Conservation (phyloP, 2,888 invertebrate genomes). For the Sinotaia quadrata region DNA sequence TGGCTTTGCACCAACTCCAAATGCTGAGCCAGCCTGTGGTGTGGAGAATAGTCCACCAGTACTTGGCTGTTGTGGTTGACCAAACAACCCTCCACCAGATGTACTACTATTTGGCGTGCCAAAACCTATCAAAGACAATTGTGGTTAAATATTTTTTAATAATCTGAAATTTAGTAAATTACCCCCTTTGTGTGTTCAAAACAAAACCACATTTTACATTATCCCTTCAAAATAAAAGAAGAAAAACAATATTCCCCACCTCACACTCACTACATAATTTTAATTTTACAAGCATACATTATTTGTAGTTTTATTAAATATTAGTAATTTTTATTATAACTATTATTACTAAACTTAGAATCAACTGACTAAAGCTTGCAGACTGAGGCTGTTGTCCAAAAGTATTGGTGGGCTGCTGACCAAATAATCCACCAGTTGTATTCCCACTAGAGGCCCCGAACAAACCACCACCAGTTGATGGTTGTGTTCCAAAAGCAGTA, state of each 20-base stretch:
- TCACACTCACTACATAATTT: neutral
- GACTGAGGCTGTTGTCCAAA: slow-evolving; percentile 43
- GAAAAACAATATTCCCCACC: neutral
- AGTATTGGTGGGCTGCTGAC: slow-evolving; percentile 36
- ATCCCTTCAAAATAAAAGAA: neutral
- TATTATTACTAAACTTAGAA: neutral
- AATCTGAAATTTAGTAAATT: neutral
- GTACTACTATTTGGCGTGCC: slow-evolving; percentile 32
- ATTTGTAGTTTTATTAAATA: too few species aligned
- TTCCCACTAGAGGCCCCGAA: slow-evolving; percentile 42
- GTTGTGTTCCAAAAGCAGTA: slow-evolving; percentile 35
- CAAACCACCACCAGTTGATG: slow-evolving; percentile 43
- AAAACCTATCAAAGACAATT: slow-evolving; percentile 34
- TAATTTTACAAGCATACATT: neutral
- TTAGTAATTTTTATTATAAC: neutral
- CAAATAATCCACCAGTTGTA: slow-evolving; percentile 41
- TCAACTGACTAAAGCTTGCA: slow-evolving; percentile 43
- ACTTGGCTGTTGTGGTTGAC: slow-evolving; percentile 31
- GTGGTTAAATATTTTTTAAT: neutral
- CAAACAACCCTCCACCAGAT: slow-evolving; percentile 36
- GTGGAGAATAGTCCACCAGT: slow-evolving; percentile 39
- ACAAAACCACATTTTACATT: too few species aligned
- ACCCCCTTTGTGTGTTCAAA: too few species aligned
- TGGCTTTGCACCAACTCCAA: slow-evolving; percentile 62
- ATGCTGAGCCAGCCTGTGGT: slow-evolving; percentile 53